Percentiles rank a stretch among this genome's conserved stretches.
Conservation (phyloP, 2,797 vertebrate species). For the Chaenodraco wilsoni region DNA sequence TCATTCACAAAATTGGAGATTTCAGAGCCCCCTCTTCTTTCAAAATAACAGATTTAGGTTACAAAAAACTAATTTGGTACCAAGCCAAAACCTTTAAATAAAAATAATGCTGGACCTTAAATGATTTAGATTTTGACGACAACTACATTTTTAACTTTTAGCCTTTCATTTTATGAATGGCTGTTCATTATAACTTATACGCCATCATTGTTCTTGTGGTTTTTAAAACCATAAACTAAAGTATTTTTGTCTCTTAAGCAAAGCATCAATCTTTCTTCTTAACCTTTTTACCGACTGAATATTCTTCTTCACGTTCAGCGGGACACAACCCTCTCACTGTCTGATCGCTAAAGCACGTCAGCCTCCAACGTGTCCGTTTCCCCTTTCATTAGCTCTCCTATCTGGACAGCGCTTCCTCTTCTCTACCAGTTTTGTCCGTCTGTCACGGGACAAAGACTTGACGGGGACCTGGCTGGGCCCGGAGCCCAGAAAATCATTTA, state of each 20-base stretch:
- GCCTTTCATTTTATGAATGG: background rate
- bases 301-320: background rate
- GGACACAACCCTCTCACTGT: conserved; percentile 26
- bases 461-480: conserved; percentile 62
- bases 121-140: background rate
- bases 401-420: conserved; percentile 49
- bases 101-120: too few species aligned
- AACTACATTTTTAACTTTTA: background rate
- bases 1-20: too few species aligned
- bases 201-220: background rate
- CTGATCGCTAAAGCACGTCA: conserved; percentile 5
- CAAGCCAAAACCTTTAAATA: too few species aligned
- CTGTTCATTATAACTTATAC: background rate
- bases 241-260: background rate
- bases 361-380: conserved; percentile 46
- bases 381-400: conserved; percentile 54
- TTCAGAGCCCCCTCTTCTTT: too few species aligned
- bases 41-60: too few species aligned
- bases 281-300: conserved; percentile 11
- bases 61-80: background rate
- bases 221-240: background rate
- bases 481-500: conserved; percentile 78
- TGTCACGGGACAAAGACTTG: conserved; percentile 67
- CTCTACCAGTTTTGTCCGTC: conserved; percentile 63
- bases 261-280: conserved; percentile 2